Conservation (phyloP, 2,888 invertebrate species). For the Tribolium freemani region DNA sequence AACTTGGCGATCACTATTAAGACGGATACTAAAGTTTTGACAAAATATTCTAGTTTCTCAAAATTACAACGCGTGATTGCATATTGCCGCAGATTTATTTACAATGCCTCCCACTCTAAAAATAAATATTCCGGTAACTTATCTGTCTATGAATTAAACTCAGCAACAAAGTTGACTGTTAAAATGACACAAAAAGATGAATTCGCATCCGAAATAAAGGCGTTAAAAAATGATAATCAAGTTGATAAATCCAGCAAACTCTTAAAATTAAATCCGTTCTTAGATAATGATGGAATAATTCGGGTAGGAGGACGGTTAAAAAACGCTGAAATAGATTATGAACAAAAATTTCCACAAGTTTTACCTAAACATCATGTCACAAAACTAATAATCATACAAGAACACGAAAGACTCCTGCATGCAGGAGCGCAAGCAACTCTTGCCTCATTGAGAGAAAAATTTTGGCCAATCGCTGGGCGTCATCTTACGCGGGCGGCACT, state of each 20-base stretch:
- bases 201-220: not conserved
- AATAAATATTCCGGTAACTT: not conserved
- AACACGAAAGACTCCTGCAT: too few species aligned
- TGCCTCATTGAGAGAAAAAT: too few species aligned
- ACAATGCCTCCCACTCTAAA: not conserved
- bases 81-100: not conserved
- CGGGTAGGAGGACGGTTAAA: not conserved
- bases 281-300: not conserved
- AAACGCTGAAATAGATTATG: not conserved
- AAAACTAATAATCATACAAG: slow-evolving; percentile 39
- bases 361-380: slow-evolving; percentile 46
- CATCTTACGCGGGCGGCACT: too few species aligned
- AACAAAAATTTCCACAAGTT: slow-evolving; percentile 48
- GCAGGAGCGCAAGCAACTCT: too few species aligned
- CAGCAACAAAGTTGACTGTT: not conserved
- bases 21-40: not conserved
- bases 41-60: not conserved
- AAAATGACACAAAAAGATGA: not conserved
- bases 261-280: not conserved
- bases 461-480: too few species aligned
- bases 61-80: not conserved
- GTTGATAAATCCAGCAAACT: not conserved
- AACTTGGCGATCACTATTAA: not conserved
- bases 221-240: not conserved
- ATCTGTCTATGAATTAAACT: not conserved